phyloP scores from a whole-genome alignment of 2,888 invertebrate species.

The Minunthozetes semirufus region DNA sequence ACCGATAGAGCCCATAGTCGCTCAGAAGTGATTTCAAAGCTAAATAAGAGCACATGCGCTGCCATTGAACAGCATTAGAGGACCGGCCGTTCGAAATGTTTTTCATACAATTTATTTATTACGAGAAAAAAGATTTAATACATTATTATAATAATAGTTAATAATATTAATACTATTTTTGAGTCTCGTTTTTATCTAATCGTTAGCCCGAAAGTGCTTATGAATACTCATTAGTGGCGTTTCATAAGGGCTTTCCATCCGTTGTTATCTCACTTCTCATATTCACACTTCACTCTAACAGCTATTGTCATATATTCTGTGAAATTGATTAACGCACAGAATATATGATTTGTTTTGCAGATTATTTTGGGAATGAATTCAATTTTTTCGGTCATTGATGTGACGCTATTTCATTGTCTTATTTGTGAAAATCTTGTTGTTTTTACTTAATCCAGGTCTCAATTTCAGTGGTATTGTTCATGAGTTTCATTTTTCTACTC shows the following conservation, averaged over 20 bases:
- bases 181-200: background rate
- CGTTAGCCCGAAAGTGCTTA: background rate
- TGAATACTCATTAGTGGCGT: conserved; percentile 15
- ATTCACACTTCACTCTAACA: background rate
- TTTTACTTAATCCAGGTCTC: no score
- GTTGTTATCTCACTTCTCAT: background rate
- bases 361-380: no score
- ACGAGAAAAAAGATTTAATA: background rate
- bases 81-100: background rate
- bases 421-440: no score
- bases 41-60: conserved; percentile 1
- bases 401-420: no score
- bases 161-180: conserved; percentile 1
- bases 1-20: background rate
- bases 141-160: background rate
- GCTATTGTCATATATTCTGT: background rate
- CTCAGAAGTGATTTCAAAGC: background rate
- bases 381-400: no score
- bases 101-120: no score
- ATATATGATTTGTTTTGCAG: background rate
- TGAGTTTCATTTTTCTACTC: background rate
- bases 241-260: background rate
- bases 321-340: background rate
- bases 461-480: background rate
- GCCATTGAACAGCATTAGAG: background rate